Conservation (phyloP, 2,888 invertebrate species). For the Caenorhabditis imperialis region DNA sequence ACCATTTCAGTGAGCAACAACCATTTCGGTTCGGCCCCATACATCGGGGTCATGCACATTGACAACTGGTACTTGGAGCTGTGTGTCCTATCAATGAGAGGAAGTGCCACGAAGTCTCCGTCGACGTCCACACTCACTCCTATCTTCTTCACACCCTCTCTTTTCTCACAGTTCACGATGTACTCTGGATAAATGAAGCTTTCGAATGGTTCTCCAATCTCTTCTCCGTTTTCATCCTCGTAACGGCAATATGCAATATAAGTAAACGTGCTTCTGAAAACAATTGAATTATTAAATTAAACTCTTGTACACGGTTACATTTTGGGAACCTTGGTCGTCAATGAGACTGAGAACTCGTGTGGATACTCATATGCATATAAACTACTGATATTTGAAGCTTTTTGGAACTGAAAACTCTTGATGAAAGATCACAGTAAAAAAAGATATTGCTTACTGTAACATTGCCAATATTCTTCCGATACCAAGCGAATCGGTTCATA, state of each 20-base stretch:
- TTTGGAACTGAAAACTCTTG: slow-evolving; percentile 8
- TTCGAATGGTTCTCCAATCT: slow-evolving; percentile 16
- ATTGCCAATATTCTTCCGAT: slow-evolving; percentile 6
- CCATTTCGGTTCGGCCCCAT: slow-evolving; percentile 44
- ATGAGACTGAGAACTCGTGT: slow-evolving; percentile 28
- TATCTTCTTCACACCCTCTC: slow-evolving; percentile 21
- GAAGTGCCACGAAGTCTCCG: slow-evolving; percentile 8
- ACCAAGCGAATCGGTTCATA: slow-evolving; percentile 19
- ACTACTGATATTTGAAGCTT: slow-evolving; percentile 14
- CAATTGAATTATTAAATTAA: no score
- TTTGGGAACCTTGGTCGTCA: slow-evolving; percentile 9
- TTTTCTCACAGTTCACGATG: slow-evolving; percentile 29
- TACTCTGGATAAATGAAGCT: slow-evolving; percentile 37
- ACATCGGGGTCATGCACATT: slow-evolving; percentile 32
- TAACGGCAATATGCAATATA: slow-evolving; percentile 34
- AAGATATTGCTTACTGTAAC: background rate
- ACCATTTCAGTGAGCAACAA: slow-evolving; percentile 24
- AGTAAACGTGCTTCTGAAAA: slow-evolving; percentile 5
- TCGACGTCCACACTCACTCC: slow-evolving; percentile 17
- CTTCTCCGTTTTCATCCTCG: background rate
- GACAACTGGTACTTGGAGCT: slow-evolving; percentile 45
- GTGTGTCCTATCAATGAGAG: slow-evolving; percentile 16
- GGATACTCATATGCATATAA: slow-evolving; percentile 26
- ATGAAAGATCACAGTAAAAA: background rate
- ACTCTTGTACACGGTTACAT: no score